A percentile compares a stretch with the other conserved stretches of the same genome.
Evolutionary conservation across 2,888 invertebrate species (phyloP).

Genomic region (Drosophila peninsularis): DNA sequence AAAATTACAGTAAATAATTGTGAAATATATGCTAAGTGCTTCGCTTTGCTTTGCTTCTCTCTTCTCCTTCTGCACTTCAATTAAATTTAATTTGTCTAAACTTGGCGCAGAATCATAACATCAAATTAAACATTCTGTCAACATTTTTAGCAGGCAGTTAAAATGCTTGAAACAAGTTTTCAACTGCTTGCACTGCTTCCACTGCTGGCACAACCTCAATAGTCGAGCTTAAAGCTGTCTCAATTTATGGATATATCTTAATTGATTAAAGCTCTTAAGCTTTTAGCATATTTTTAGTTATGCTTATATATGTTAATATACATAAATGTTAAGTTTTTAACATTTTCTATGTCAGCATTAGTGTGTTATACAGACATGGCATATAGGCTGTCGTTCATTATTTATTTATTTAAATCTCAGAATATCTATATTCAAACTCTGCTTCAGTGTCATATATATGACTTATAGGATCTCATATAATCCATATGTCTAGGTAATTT

Average conservation of each 20-base stretch:
- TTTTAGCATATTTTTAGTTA: too few species aligned
- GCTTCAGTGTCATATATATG: too few species aligned
- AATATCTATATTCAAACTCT: too few species aligned
- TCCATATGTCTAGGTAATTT: too few species aligned
- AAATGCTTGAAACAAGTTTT: slow-evolving; percentile 1
- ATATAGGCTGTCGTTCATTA: too few species aligned
- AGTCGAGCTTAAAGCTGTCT: background rate
- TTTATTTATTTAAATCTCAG: too few species aligned
- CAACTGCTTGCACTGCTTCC: background rate
- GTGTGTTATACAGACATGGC: too few species aligned
- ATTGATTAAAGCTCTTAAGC: background rate
- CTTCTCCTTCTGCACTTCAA: background rate
- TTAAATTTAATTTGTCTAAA: slow-evolving; percentile 3
- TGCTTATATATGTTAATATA: too few species aligned
- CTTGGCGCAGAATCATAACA: slow-evolving; percentile 1
- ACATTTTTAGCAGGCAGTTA: slow-evolving; percentile 2
- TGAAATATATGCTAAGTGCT: slow-evolving; percentile 13
- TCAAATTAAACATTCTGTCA: slow-evolving; percentile 12
- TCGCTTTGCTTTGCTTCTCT: background rate
- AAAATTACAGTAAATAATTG: slow-evolving; percentile 10
- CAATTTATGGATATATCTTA: background rate
- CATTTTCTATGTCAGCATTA: too few species aligned
- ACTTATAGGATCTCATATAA: too few species aligned
- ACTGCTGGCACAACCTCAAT: too few species aligned
- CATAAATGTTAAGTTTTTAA: too few species aligned